A percentile compares a stretch with the other conserved stretches of the same genome.
These are phyloP conservation scores for Choloepus hoffmanni DNA, from an alignment of 2,113 vertebrate species.

Conservation along the genomic window DNA sequence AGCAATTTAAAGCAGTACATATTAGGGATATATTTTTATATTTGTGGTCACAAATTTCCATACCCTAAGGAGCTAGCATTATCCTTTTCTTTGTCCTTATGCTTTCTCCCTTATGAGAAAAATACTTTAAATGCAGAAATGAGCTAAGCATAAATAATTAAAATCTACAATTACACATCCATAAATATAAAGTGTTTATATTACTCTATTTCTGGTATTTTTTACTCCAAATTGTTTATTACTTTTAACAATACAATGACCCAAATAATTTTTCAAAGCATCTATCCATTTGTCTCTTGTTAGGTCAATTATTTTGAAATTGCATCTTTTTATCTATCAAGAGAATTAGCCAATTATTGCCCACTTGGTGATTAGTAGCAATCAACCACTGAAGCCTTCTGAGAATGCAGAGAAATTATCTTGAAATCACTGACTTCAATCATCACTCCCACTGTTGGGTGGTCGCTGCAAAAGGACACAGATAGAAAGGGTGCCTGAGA, in stretches of 20 bases:
- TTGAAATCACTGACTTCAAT: conserved; percentile 48
- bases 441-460: background rate
- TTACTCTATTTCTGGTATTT: background rate
- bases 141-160: background rate
- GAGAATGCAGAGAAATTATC: conserved; percentile 26
- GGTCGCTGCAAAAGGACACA: conserved; percentile 18
- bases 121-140: conserved; percentile 45
- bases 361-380: background rate
- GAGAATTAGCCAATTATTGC: conserved; percentile 46
- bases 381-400: conserved; percentile 3
- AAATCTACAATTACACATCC: conserved; percentile 19
- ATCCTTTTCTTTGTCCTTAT: conserved; percentile 49
- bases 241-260: conserved; percentile 33
- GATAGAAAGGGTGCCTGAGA: conserved; percentile 27
- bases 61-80: conserved; percentile 5
- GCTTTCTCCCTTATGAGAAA: conserved; percentile 52
- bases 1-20: conserved; percentile 16
- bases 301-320: conserved; percentile 51
- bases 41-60: conserved; percentile 8
- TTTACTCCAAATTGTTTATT: conserved; percentile 47
- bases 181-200: background rate
- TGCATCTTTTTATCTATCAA: conserved; percentile 47
- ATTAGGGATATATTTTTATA: conserved; percentile 40
- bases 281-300: conserved; percentile 39
- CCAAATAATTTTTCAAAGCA: conserved; percentile 25